Conservation (phyloP, 2,888 invertebrate genomes). For the Drosophila ustulata region DNA sequence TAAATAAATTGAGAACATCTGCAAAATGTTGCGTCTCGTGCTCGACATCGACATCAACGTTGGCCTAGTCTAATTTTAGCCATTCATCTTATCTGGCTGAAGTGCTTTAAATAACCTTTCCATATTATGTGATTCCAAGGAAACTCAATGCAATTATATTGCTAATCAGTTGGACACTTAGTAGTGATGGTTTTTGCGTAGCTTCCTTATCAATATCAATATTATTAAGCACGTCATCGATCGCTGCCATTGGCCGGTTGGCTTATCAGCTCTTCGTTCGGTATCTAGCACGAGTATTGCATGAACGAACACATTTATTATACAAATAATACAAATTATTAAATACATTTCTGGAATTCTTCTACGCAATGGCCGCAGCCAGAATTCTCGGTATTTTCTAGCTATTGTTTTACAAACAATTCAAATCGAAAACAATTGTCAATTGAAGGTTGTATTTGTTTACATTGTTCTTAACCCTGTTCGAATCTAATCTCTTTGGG, state of each 20-base stretch:
- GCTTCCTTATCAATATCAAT: constrained; percentile 8
- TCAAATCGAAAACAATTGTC: not conserved
- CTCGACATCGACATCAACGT: not conserved
- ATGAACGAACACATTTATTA: constrained; percentile 9
- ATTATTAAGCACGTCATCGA: constrained; percentile 11
- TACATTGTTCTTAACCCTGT: constrained; percentile 12
- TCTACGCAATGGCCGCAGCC: not conserved
- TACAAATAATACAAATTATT: constrained; percentile 10
- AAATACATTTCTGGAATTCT: constrained; percentile 3
- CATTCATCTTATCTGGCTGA: constrained; percentile 6
- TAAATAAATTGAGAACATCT: not conserved
- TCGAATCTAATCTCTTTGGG: constrained; percentile 7
- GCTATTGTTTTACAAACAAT: not conserved
- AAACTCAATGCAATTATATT: constrained; percentile 18
- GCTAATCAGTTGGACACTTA: constrained; percentile 18
- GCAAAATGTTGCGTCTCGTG: not conserved
- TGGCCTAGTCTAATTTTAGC: constrained; percentile 15
- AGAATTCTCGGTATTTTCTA: not conserved
- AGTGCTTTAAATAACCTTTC: constrained; percentile 23
- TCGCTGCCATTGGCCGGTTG: constrained; percentile 32
- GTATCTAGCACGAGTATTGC: constrained; percentile 11
- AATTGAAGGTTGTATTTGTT: constrained; percentile 15
- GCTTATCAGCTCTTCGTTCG: constrained; percentile 8
- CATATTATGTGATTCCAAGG: constrained; percentile 10
- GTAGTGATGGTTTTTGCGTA: not conserved